Evolutionary conservation across 2,888 invertebrate genomes (phyloP).

Genomic region (Cerastis rubricosa): DNA sequence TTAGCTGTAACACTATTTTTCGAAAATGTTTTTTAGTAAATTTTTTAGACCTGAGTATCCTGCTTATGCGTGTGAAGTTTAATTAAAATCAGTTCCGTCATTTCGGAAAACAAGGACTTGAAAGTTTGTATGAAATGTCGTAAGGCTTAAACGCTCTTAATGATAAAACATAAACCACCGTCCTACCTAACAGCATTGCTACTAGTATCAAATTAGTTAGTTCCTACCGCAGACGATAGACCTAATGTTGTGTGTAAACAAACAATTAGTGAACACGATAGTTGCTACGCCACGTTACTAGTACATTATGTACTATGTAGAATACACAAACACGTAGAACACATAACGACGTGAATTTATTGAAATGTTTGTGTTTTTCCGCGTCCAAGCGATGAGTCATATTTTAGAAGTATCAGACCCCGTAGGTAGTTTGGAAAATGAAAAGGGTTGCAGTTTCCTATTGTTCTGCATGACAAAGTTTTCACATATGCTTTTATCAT

Average conservation of each 20-base stretch:
- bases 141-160: too few species aligned
- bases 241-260: conserved; percentile 11
- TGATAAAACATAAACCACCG: background rate
- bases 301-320: background rate
- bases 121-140: too few species aligned
- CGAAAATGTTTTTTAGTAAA: too few species aligned
- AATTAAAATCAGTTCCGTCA: too few species aligned
- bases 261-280: conserved; percentile 6
- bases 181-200: too few species aligned
- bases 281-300: background rate
- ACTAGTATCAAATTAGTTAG: background rate
- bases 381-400: conserved; percentile 15
- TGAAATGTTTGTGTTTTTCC: conserved; percentile 38
- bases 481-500: too few species aligned
- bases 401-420: background rate
- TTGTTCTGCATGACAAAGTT: background rate
- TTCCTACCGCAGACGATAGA: background rate
- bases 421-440: too few species aligned
- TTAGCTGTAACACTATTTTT: too few species aligned
- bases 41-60: too few species aligned
- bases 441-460: conserved; percentile 6
- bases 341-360: conserved; percentile 16
- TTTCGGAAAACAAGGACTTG: too few species aligned
- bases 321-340: background rate
- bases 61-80: too few species aligned